Evolutionary conservation across 92 coral and sea anemone species (phyloP).

Genomic region (Porites lobata): DNA sequence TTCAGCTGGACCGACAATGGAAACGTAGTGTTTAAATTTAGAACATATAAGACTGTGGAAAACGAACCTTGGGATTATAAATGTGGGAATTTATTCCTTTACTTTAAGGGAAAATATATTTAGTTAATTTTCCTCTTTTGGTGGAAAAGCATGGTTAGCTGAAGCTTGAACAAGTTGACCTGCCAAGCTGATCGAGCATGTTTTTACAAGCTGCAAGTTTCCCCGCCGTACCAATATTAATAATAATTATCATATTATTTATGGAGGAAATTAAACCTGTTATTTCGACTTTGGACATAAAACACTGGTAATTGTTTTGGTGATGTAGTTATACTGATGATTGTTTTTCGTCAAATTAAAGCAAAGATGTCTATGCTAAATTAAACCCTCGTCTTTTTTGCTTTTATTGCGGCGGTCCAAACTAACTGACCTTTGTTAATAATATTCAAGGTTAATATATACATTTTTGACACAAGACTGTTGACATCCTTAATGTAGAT

Average conservation of each 20-base stretch:
- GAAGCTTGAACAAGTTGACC: too few species aligned
- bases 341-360: too few species aligned
- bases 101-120: too few species aligned
- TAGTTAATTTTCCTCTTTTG: too few species aligned
- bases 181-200: constrained; percentile 1
- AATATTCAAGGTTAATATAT: constrained; percentile 12
- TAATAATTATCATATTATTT: background rate
- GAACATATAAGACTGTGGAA: too few species aligned
- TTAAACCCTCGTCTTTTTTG: too few species aligned
- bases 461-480: background rate
- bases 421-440: background rate
- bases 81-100: too few species aligned
- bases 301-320: background rate
- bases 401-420: background rate
- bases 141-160: too few species aligned
- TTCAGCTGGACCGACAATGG: too few species aligned
- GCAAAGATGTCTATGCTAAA: background rate
- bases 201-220: constrained; percentile 21
- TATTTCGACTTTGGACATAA: constrained; percentile 14
- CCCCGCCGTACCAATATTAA: too few species aligned
- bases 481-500: background rate
- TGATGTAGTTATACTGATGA: background rate
- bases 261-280: background rate
- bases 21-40: too few species aligned
- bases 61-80: too few species aligned